Evolutionary conservation across 2,113 vertebrate genomes (phyloP), one percentile per base, ranked within the genome.

Genomic region (Piprites chloris): DNA sequence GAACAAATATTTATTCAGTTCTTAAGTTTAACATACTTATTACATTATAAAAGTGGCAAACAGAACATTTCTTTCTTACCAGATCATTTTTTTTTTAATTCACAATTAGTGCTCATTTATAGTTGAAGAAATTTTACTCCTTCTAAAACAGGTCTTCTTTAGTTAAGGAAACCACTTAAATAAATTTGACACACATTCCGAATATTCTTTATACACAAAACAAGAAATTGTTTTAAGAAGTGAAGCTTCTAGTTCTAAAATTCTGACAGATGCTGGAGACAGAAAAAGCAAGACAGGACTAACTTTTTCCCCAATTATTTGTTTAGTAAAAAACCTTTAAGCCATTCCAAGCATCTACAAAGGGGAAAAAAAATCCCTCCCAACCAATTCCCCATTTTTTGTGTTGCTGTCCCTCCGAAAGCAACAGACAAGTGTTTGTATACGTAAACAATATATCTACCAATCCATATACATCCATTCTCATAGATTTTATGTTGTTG

Each of bases 1-100:
- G 90, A 89, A 89, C 66, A 97, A 95, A 93, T 95, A 96, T 93
- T 96, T 95, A 95, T 71, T 89, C 80, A 92, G 83, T 74, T 75
- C 89, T 94, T 84, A 89, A 95, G 62, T 78, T 93, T 89, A 94
- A 90, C 94, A 95, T 63, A 65, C 39, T 92, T 95, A 90, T 85
- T 95, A 90, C 65, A 92, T 95, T 89, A 90, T 61, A 92, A 90
- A 94, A 95, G 77, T 75, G 55, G 86, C 71, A 97, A 97, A 90
- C 86, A 93, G 59, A 93, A 67, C 80, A 77, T 63, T 90, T 93
- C 66, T 78, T 85, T 93, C 79, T 93, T 47, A 80, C 50, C 35
- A 89, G 55, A 86, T 59, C 3, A 12, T 81, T 86, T 95, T 95
- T 94, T 15, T 3, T 59, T 35, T 14, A 74, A 93, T 93, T 93